A percentile compares a stretch with the other conserved stretches of the same genome.
These are phyloP conservation scores for Aphidius ervi DNA, from an alignment of 1,140 invertebrate species.

Conservation along the genomic window DNA sequence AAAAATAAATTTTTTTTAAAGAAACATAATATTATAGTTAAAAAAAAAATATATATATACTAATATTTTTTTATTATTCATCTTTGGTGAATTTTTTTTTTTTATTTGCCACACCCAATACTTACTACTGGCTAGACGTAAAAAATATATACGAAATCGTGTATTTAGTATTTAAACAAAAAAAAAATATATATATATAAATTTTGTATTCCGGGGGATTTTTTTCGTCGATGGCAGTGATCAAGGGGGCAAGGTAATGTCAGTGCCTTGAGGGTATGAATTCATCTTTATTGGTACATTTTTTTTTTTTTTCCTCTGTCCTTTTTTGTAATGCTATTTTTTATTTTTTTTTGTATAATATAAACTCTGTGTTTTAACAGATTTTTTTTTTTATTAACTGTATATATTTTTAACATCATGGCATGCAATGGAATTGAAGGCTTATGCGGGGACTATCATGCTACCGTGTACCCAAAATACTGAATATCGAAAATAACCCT, in stretches of 20 bases:
- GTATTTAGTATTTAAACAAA: slow-evolving; percentile 23
- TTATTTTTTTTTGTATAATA: too few relatives aligned
- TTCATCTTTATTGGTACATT: slow-evolving; percentile 17
- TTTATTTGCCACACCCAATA: slow-evolving; percentile 38
- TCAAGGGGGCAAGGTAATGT: slow-evolving; percentile 27
- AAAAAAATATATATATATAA: background rate
- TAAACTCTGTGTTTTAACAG: too few relatives aligned
- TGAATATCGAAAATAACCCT: slow-evolving; percentile 28
- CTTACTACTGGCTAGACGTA: slow-evolving; percentile 53
- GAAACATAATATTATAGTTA: background rate
- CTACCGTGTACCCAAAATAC: slow-evolving; percentile 27
- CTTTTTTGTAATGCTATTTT: background rate
- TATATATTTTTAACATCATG: background rate
- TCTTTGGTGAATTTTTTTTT: slow-evolving; percentile 3
- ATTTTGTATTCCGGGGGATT: background rate
- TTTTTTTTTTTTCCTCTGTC: slow-evolving; percentile 9
- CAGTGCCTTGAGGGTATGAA: slow-evolving; percentile 27
- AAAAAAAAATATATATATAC: background rate
- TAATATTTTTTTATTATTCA: slow-evolving; percentile 19
- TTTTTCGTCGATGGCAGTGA: slow-evolving; percentile 28
- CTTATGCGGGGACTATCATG: slow-evolving; percentile 21
- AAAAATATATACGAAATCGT: slow-evolving; percentile 39
- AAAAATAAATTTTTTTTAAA: background rate
- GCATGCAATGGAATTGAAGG: slow-evolving; percentile 11
- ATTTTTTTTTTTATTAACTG: background rate